Percentiles rank a stretch among this genome's conserved stretches.
Conservation (phyloP, 2,797 vertebrate genomes). For the Gorsachius magnificus region DNA sequence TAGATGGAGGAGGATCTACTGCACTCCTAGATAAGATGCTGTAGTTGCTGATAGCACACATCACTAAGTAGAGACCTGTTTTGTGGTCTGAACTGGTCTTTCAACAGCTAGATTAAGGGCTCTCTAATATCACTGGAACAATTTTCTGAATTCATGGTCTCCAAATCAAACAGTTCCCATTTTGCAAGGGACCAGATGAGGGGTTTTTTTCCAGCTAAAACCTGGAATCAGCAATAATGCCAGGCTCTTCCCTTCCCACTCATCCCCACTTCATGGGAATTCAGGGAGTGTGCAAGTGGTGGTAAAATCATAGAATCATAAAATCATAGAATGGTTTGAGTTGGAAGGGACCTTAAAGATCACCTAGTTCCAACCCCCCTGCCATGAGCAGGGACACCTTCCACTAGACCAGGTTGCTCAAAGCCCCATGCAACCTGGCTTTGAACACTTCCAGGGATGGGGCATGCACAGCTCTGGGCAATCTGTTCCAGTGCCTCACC, state of each 20-base stretch:
- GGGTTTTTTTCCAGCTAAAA: not conserved
- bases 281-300: not conserved
- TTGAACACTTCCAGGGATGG: no score
- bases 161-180: not conserved
- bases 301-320: not conserved
- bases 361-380: no score
- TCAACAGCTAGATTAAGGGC: not conserved
- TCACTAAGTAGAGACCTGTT: not conserved
- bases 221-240: not conserved
- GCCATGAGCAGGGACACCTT: no score
- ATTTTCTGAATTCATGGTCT: not conserved
- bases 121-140: not conserved
- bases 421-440: no score
- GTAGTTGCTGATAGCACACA: not conserved
- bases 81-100: not conserved
- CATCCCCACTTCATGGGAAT: not conserved
- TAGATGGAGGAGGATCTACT: not conserved
- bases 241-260: not conserved
- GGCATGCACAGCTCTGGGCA: no score
- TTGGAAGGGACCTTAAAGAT: no score
- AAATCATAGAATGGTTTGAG: no score
- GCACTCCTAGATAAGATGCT: not conserved
- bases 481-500: no score
- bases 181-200: not conserved
- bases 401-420: no score